phyloP scores from a whole-genome alignment of 2,888 invertebrate species.

The Exocentrus adspersus region DNA sequence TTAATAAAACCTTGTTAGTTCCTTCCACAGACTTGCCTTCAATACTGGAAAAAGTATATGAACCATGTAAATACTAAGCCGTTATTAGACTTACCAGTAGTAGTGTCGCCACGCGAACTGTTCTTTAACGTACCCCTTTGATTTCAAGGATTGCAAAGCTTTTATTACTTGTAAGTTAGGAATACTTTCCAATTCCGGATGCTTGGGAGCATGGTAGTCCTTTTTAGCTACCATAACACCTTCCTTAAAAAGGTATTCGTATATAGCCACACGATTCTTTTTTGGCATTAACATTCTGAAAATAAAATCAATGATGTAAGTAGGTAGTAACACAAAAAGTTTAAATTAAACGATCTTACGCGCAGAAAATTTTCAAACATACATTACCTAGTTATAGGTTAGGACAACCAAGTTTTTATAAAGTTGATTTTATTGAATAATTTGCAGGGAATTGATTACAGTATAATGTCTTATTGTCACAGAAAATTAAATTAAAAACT shows the following conservation, averaged over 20 bases:
- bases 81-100: conserved; percentile 82
- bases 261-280: conserved; percentile 95
- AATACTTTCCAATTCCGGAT: conserved; percentile 93
- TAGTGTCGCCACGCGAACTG: conserved; percentile 99
- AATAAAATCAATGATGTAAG: conserved; percentile 36
- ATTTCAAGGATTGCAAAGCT: conserved; percentile 96
- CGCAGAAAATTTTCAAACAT: too few species aligned
- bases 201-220: conserved; percentile 97
- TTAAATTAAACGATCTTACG: too few species aligned
- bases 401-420: not conserved
- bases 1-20: not conserved
- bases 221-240: conserved; percentile 99
- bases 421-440: not conserved
- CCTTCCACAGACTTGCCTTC: too few species aligned
- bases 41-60: too few species aligned
- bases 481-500: not conserved
- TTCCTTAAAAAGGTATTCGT: conserved; percentile 98
- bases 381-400: not conserved
- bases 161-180: conserved; percentile 99
- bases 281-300: conserved; percentile 99
- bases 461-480: not conserved
- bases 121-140: conserved; percentile 97
- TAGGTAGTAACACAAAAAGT: too few species aligned
- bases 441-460: not conserved
- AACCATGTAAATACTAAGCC: too few species aligned